phyloP scores from a whole-genome alignment of 1,140 invertebrate genomes.

The Trypoxylus dichotomus region DNA sequence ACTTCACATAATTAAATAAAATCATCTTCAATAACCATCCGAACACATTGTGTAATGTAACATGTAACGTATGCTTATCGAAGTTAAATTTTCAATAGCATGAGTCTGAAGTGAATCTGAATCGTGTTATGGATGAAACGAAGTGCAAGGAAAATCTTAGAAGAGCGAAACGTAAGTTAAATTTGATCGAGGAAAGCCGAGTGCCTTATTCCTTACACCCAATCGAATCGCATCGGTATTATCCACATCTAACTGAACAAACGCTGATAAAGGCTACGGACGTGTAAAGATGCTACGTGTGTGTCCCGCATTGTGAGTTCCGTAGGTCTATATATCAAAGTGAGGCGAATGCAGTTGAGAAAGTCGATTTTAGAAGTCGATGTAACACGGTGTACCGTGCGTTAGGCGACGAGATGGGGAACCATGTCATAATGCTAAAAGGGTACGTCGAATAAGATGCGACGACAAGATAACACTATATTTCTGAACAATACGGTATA shows the following conservation, averaged over 20 bases:
- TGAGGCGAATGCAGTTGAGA: background rate
- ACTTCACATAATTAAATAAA: no score
- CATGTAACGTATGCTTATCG: background rate
- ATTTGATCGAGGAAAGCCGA: background rate
- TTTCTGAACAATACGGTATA: background rate
- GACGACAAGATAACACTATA: background rate
- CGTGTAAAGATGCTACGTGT: no score
- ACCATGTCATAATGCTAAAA: background rate
- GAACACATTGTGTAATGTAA: no score
- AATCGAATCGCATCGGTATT: background rate
- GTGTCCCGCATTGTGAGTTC: no score
- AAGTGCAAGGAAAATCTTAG: background rate
- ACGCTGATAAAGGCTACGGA: background rate
- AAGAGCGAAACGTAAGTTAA: background rate
- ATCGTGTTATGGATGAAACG: background rate
- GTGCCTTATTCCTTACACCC: background rate
- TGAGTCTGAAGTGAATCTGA: background rate
- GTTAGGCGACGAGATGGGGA: background rate
- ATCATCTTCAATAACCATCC: no score
- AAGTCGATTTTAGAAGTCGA: background rate
- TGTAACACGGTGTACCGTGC: background rate
- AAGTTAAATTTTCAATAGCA: conserved; percentile 6
- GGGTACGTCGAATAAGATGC: background rate
- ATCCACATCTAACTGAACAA: background rate
- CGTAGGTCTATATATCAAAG: background rate